Base-by-base conservation (phyloP, 2,888 invertebrate genomes). In the Antitype chi region DNA sequence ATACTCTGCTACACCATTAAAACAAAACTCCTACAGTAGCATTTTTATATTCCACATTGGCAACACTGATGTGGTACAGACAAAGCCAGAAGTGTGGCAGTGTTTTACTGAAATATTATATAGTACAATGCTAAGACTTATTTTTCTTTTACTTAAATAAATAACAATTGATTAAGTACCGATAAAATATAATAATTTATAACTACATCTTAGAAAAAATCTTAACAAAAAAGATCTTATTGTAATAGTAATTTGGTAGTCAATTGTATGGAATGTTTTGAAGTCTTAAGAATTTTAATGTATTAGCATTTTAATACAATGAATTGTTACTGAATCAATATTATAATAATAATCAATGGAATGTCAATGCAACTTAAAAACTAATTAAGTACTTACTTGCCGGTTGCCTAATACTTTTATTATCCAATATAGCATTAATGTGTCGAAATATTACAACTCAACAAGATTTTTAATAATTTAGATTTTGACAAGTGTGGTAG, bases 401-500 rank as follows among this genome's bases (percentile, higher is more conserved):
- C 80, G 82, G 72, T 69, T 80, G 76, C 69, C 59, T 80, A 82
- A 82, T 81, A 81, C 76, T 80, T 76, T 73, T 82, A 84, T 70
- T 83, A 88, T 73, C 81, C 85, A 90, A 88, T 80, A 81, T 80
- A 90, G 89, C 90, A 88, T 89, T 88, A 87, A 86, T 87, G 80
- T 87, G 86, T 86, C 87, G 77, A 81, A 83, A 80, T 76, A 84
- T 87, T 89, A 92, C 89, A 92, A 92, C 90, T 91, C 83, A 87
- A 84, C 66, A 87, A 80, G 74, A 84, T 77, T 76, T 68, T 81
- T 68, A 60, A 63, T 83, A 80, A 85, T 85, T 87, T 82, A 53
- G 80, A 76, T 70, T 72, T 63, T 75, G 66, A 63, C 47, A 70
- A 77, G 76, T 80, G 80, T 74, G 80, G 81, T 73, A 78, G 66